Evolutionary conservation across 2,113 vertebrate species (phyloP).

Genomic region (Piprites chloris): DNA sequence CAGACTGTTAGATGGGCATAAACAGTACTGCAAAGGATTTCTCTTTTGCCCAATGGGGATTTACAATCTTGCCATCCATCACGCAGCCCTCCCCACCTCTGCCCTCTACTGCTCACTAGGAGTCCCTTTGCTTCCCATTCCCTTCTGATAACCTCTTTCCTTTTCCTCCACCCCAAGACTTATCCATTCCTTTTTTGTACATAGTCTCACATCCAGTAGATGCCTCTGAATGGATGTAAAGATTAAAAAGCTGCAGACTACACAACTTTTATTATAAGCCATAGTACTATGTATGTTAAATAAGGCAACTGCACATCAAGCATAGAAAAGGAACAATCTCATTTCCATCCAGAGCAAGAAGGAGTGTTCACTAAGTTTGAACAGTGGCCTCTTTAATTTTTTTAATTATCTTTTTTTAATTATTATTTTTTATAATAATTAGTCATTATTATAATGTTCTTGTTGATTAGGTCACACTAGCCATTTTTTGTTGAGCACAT

Average conservation of each 20-base stretch:
- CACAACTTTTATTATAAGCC: constrained; percentile 77
- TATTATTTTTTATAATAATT: neutral
- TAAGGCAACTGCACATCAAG: constrained; percentile 51
- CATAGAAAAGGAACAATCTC: constrained; percentile 32
- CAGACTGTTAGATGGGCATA: constrained; percentile 62
- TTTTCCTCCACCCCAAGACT: neutral
- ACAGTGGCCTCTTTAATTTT: constrained; percentile 2
- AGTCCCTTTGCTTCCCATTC: neutral
- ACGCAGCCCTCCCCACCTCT: neutral
- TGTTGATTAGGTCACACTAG: neutral
- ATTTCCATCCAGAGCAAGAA: constrained; percentile 26
- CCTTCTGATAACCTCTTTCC: neutral
- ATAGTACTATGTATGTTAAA: constrained; percentile 74
- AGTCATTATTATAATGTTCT: neutral
- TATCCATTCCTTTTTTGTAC: constrained; percentile 58
- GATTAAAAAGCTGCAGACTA: constrained; percentile 71
- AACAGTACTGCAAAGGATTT: constrained; percentile 69
- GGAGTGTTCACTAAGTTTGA: constrained; percentile 1
- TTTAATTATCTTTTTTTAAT: neutral
- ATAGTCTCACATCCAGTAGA: constrained; percentile 63
- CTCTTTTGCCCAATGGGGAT: constrained; percentile 67
- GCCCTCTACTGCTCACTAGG: constrained; percentile 4
- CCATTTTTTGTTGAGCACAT: neutral
- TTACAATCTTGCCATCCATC: constrained; percentile 38
- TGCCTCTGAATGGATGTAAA: constrained; percentile 69